These are phyloP conservation scores for Catharus ustulatus DNA, from an alignment of 2,797 vertebrate species.

Conservation along the genomic window DNA sequence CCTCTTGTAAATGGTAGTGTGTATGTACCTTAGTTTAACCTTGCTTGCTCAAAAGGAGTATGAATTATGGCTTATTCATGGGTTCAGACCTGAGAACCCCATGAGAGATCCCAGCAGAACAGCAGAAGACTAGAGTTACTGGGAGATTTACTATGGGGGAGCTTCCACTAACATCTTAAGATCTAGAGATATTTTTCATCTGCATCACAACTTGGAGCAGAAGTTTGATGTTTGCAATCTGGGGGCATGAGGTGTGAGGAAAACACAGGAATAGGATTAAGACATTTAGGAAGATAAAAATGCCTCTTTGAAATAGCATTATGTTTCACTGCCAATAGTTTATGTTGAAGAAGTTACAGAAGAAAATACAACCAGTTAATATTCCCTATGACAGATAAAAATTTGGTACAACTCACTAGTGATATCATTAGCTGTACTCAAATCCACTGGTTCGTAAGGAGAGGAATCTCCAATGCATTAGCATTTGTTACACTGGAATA, in stretches of 20 bases:
- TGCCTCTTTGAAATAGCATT: neutral
- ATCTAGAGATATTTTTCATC: neutral
- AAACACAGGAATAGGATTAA: neutral
- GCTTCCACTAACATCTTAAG: neutral
- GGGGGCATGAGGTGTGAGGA: neutral
- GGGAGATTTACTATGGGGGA: neutral
- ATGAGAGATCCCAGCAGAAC: neutral
- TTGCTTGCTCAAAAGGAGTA: neutral
- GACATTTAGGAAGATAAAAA: neutral
- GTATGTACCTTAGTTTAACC: neutral
- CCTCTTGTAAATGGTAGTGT: neutral
- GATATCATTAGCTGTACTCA: constrained; percentile 14
- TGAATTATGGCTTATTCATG: neutral
- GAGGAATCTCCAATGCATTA: neutral
- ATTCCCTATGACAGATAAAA: neutral
- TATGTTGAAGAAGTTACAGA: neutral
- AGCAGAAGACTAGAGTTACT: neutral
- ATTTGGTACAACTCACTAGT: neutral
- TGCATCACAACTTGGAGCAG: neutral
- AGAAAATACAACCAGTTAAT: neutral
- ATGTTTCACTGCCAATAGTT: neutral
- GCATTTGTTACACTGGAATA: neutral
- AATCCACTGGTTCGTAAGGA: neutral
- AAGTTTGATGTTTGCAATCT: neutral
- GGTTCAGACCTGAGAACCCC: neutral